A percentile compares a stretch with the other conserved stretches of the same genome.
Evolutionary conservation across 2,888 invertebrate species (phyloP).

Genomic region (Allygus modestus): DNA sequence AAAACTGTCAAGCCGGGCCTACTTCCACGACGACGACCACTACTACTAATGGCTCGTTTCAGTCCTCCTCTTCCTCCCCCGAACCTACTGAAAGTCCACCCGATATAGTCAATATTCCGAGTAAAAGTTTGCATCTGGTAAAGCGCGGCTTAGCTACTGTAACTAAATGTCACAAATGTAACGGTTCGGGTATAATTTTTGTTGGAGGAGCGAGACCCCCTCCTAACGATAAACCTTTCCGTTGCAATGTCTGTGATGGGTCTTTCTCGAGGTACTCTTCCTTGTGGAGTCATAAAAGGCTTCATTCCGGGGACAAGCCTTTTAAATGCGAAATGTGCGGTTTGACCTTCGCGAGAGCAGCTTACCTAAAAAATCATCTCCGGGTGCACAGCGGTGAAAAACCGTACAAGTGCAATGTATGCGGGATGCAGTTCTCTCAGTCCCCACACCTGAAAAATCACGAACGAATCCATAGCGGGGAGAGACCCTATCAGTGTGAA

Average conservation of each 20-base stretch:
- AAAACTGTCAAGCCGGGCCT: slow-evolving; percentile 70
- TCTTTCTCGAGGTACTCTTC: slow-evolving; percentile 82
- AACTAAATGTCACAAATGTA: slow-evolving; percentile 93
- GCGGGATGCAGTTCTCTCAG: slow-evolving; percentile 94
- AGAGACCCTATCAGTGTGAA: slow-evolving; percentile 92
- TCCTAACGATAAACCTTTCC: slow-evolving; percentile 86
- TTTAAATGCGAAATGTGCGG: slow-evolving; percentile 94
- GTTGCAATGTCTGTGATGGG: slow-evolving; percentile 90
- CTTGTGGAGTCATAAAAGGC: slow-evolving; percentile 92
- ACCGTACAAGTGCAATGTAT: slow-evolving; percentile 85
- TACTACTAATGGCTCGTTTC: slow-evolving; percentile 59
- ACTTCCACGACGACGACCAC: slow-evolving; percentile 62
- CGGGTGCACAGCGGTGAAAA: slow-evolving; percentile 88
- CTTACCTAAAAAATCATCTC: slow-evolving; percentile 93
- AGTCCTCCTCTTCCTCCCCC: slow-evolving; percentile 62
- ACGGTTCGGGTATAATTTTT: slow-evolving; percentile 91
- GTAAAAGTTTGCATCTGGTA: slow-evolving; percentile 83
- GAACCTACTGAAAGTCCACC: slow-evolving; percentile 61
- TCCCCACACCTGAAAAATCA: slow-evolving; percentile 93
- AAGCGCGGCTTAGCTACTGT: slow-evolving; percentile 90
- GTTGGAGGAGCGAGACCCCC: slow-evolving; percentile 76
- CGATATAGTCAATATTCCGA: slow-evolving; percentile 69
- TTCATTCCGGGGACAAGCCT: slow-evolving; percentile 90
- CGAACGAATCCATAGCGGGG: slow-evolving; percentile 92
- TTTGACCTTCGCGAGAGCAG: slow-evolving; percentile 92